Evolutionary conservation across 1,140 invertebrate genomes (phyloP).

Genomic region (Drosophila arawakana): DNA sequence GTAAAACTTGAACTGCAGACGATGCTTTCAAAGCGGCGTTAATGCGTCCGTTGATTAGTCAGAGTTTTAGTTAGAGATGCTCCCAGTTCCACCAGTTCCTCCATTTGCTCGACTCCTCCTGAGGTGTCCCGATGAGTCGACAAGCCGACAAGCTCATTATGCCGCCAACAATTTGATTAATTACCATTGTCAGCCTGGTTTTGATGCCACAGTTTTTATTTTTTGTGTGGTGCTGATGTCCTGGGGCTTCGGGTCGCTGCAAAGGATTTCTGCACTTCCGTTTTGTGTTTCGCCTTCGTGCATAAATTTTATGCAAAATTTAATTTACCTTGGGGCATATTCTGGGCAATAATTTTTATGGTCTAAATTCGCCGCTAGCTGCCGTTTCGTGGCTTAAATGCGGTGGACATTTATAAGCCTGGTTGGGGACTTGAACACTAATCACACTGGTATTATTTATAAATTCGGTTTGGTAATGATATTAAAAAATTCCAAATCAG

Average conservation of each 20-base stretch:
- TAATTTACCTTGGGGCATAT: conserved; percentile 64
- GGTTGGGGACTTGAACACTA: not conserved
- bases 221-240: conserved; percentile 19
- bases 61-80: conserved; percentile 1
- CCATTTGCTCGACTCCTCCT: not conserved
- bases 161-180: conserved; percentile 81
- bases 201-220: conserved; percentile 37
- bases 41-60: conserved; percentile 76
- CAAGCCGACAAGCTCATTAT: conserved; percentile 74
- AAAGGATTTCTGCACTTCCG: conserved; percentile 45
- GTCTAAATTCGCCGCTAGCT: conserved; percentile 31
- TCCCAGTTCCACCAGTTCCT: not conserved
- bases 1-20: conserved; percentile 68
- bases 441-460: conserved; percentile 12
- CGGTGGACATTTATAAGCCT: conserved; percentile 62
- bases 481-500: not conserved
- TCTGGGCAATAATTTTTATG: conserved; percentile 47
- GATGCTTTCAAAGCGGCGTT: conserved; percentile 63
- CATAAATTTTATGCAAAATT: conserved; percentile 75
- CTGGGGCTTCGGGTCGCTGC: conserved; percentile 11
- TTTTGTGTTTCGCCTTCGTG: conserved; percentile 42
- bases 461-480: conserved; percentile 28
- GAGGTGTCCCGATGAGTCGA: conserved; percentile 6
- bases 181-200: conserved; percentile 50
- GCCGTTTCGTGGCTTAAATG: not conserved